Evolutionary conservation across 2,113 vertebrate species (phyloP).

Genomic region (Cynocephalus volans): DNA sequence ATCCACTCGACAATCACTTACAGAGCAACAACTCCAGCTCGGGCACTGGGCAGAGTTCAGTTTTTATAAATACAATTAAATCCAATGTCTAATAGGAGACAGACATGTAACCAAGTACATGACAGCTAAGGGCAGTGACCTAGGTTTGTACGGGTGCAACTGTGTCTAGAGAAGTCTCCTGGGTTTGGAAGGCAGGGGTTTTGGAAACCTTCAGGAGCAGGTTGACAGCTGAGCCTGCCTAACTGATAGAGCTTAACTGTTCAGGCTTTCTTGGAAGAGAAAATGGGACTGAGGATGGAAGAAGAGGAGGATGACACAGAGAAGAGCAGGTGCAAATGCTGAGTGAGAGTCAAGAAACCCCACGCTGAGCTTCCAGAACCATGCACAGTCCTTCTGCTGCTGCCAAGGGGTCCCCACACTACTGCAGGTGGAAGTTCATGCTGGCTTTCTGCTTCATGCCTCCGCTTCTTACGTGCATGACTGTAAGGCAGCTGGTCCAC

Average conservation of each 20-base stretch:
- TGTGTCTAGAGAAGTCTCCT: not conserved
- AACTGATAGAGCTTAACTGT: not conserved
- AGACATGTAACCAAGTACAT: not conserved
- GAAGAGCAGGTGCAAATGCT: not conserved
- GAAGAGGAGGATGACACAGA: not conserved
- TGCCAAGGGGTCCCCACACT: fast-evolving
- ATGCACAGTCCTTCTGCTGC: fast-evolving
- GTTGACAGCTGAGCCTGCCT: not conserved
- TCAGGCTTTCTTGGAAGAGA: not conserved
- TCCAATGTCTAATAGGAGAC: not conserved
- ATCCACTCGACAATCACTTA: not conserved
- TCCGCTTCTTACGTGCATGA: too few relatives aligned
- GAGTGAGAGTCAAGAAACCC: not conserved
- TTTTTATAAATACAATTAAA: not conserved
- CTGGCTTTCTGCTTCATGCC: not conserved
- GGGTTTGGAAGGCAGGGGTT: not conserved
- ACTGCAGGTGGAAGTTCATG: fast-evolving
- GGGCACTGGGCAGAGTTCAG: not conserved
- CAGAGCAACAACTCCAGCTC: not conserved
- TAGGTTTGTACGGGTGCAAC: too few relatives aligned
- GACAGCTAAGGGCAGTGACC: too few relatives aligned
- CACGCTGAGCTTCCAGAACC: not conserved
- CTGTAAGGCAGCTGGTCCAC: too few relatives aligned
- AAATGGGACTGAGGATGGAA: not conserved
- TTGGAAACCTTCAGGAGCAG: not conserved